Evolutionary conservation across 2,113 vertebrate genomes (phyloP).

Genomic region (Pandion haliaetus): DNA sequence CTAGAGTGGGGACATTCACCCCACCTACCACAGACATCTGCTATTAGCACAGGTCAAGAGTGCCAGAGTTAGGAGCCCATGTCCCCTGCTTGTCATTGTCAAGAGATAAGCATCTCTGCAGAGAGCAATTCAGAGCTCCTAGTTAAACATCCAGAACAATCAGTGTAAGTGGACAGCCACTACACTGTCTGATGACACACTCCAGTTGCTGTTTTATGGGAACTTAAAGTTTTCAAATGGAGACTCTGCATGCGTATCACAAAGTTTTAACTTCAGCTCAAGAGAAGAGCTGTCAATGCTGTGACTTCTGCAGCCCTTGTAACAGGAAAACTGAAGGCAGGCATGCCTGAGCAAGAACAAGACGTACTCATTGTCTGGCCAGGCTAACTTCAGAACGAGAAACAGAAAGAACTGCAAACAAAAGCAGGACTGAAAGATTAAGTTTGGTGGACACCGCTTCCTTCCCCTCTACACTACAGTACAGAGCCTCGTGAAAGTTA

Average conservation of each 20-base stretch:
- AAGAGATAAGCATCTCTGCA: not conserved
- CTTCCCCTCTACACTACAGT: not conserved
- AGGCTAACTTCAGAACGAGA: not conserved
- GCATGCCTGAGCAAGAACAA: not conserved
- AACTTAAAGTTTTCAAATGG: not conserved
- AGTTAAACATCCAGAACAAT: not conserved
- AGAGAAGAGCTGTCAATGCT: not conserved
- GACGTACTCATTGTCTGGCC: not conserved
- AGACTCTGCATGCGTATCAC: rapidly evolving
- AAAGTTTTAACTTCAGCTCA: not conserved
- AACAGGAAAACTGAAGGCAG: not conserved
- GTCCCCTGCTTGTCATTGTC: not conserved
- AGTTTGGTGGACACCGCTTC: not conserved
- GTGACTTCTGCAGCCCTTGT: not conserved
- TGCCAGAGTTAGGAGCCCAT: not conserved
- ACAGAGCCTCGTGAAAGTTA: not conserved
- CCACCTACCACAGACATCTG: not conserved
- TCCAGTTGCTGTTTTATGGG: not conserved
- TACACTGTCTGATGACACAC: not conserved
- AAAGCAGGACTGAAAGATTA: not conserved
- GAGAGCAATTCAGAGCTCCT: not conserved
- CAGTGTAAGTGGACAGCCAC: not conserved
- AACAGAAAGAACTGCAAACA: not conserved
- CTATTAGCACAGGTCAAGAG: not conserved
- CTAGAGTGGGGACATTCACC: not conserved